Percentiles rank a stretch among this genome's conserved stretches.
These are phyloP conservation scores for Agrochola lota DNA, from an alignment of 2,888 invertebrate species.

Conservation along the genomic window DNA sequence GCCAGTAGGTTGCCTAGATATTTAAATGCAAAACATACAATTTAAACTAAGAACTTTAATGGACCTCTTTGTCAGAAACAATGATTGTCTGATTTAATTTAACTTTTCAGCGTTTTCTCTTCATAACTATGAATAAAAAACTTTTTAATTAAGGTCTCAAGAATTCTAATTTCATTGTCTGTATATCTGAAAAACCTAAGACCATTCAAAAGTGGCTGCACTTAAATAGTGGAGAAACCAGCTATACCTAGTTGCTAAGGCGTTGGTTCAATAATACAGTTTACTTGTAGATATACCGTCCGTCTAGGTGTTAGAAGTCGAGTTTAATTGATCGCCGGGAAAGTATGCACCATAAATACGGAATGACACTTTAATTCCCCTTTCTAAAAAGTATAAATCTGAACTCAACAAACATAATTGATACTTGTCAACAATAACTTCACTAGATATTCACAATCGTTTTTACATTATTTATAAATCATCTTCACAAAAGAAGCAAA, in stretches of 20 bases:
- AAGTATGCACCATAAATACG: not conserved
- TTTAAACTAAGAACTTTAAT: slow-evolving; percentile 37
- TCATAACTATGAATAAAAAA: slow-evolving; percentile 7
- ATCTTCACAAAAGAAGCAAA: slow-evolving; percentile 25
- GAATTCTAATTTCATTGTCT: not conserved
- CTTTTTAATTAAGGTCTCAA: not conserved
- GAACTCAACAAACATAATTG: not conserved
- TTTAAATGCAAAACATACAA: slow-evolving; percentile 27
- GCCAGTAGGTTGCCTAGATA: slow-evolving; percentile 40
- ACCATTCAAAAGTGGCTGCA: not conserved
- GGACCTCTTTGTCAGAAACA: slow-evolving; percentile 28
- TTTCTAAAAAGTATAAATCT: not conserved
- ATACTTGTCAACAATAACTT: not conserved
- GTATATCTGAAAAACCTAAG: not conserved
- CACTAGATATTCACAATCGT: not conserved
- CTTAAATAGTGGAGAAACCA: slow-evolving; percentile 13
- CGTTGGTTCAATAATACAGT: not conserved
- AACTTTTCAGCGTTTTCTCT: slow-evolving; percentile 1
- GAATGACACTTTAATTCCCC: not conserved
- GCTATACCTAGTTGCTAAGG: not conserved
- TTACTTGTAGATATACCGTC: not conserved
- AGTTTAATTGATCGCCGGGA: not conserved
- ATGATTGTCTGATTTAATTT: slow-evolving; percentile 6
- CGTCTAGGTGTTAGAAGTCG: not conserved
- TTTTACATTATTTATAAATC: slow-evolving; percentile 5